These are phyloP conservation scores for Leucophenga varia DNA, from an alignment of 1,140 invertebrate species.

Conservation along the genomic window DNA sequence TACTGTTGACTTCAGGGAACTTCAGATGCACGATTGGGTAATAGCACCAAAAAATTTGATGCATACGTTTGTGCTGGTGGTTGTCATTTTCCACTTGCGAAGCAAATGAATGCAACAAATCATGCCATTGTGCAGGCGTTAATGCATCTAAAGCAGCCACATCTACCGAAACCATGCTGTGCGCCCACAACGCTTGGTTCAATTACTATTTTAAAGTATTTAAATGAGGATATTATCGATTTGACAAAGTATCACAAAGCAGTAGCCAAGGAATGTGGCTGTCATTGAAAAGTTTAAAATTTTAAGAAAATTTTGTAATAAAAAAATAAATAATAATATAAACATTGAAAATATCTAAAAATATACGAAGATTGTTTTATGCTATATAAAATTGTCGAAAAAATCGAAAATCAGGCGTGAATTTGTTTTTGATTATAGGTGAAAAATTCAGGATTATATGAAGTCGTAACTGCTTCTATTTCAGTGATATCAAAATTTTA, in stretches of 20 bases:
- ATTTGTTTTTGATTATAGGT: too few relatives aligned
- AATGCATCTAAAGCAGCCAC: conserved; percentile 49
- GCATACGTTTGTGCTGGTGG: conserved; percentile 51
- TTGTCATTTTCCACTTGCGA: conserved; percentile 49
- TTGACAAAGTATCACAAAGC: conserved; percentile 48
- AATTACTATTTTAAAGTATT: conserved; percentile 46
- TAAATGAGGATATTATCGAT: conserved; percentile 51
- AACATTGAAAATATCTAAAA: too few relatives aligned
- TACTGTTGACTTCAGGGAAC: conserved; percentile 47
- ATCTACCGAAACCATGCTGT: conserved; percentile 50
- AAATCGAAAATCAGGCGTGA: too few relatives aligned
- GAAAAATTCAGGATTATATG: too few relatives aligned
- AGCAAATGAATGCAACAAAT: conserved; percentile 55
- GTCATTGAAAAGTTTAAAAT: conserved; percentile 26
- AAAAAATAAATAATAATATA: neutral
- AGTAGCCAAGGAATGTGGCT: conserved; percentile 49
- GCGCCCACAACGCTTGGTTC: conserved; percentile 43
- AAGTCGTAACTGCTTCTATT: too few relatives aligned
- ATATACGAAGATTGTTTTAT: too few relatives aligned
- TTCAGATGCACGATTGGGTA: conserved; percentile 51
- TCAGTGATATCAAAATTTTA: too few relatives aligned
- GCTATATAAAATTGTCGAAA: too few relatives aligned
- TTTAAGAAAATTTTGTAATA: neutral
- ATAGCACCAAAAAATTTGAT: conserved; percentile 54
- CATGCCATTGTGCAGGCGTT: conserved; percentile 52